Conservation (phyloP, 2,888 invertebrate species). For the Labia minor region DNA sequence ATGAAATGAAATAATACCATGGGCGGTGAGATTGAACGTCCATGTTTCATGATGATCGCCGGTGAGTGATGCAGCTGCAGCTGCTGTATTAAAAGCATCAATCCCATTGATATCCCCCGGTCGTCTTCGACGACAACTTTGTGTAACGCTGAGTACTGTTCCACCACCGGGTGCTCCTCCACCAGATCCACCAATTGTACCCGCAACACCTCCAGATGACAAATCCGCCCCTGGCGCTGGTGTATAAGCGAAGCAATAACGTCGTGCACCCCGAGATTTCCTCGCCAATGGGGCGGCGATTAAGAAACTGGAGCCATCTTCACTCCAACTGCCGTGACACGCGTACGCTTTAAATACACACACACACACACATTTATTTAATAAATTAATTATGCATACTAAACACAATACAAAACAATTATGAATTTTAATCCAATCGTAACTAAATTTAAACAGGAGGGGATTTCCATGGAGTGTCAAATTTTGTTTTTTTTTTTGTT, state of each 20-base stretch:
- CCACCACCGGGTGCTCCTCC: slow-evolving; percentile 20
- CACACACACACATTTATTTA: not conserved
- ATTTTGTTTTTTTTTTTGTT: too few species aligned
- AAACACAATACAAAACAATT: not conserved
- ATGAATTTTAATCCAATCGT: too few species aligned
- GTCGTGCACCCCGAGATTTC: slow-evolving; percentile 43
- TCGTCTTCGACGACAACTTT: slow-evolving; percentile 29
- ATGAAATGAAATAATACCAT: too few species aligned
- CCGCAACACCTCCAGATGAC: slow-evolving; percentile 27
- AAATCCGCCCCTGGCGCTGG: slow-evolving; percentile 14
- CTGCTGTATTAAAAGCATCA: slow-evolving; percentile 45
- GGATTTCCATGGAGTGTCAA: too few species aligned
- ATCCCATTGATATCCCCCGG: slow-evolving; percentile 34
- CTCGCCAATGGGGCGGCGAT: slow-evolving; percentile 65
- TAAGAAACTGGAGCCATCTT: slow-evolving; percentile 73
- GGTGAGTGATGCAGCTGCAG: slow-evolving; percentile 44
- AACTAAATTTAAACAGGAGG: too few species aligned
- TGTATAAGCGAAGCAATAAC: slow-evolving; percentile 53
- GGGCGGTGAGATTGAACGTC: slow-evolving; percentile 56
- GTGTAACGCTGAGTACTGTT: not conserved
- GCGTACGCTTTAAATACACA: slow-evolving; percentile 58
- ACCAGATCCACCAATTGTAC: slow-evolving; percentile 26
- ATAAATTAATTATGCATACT: not conserved
- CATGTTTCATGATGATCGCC: slow-evolving; percentile 46
- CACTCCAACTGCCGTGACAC: slow-evolving; percentile 82